These are phyloP conservation scores for Chymomyza amoena DNA, from an alignment of 2,888 invertebrate species.

Conservation along the genomic window DNA sequence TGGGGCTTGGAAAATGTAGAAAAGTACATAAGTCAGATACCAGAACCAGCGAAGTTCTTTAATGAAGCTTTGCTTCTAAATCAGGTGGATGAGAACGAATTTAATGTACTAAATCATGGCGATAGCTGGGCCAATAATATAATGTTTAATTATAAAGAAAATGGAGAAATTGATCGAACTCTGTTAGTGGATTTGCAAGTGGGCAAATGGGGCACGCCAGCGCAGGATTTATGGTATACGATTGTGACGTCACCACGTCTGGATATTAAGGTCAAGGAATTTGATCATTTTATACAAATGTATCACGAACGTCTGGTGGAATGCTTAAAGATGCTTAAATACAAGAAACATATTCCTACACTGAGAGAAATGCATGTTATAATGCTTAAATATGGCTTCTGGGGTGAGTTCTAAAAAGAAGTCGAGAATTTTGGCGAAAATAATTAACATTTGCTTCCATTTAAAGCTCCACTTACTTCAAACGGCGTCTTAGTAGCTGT, in stretches of 20 bases:
- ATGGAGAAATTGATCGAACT: constrained; percentile 51
- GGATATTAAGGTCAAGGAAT: constrained; percentile 65
- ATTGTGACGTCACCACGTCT: constrained; percentile 59
- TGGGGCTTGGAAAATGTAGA: constrained; percentile 60
- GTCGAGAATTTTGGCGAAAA: not conserved
- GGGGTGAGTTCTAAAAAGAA: constrained; percentile 56
- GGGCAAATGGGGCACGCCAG: constrained; percentile 71
- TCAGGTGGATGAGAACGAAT: constrained; percentile 47
- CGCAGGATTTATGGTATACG: constrained; percentile 72
- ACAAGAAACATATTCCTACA: constrained; percentile 61
- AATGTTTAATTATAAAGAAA: constrained; percentile 65
- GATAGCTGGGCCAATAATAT: constrained; percentile 75
- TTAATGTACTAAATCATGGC: constrained; percentile 74
- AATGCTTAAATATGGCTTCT: constrained; percentile 64
- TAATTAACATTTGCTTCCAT: not conserved
- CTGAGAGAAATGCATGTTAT: constrained; percentile 63
- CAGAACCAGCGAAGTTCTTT: constrained; percentile 32
- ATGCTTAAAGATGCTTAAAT: constrained; percentile 63
- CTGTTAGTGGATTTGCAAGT: constrained; percentile 71
- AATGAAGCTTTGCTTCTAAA: constrained; percentile 36
- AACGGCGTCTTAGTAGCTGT: constrained; percentile 44
- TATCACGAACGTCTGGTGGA: constrained; percentile 69
- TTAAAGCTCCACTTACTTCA: constrained; percentile 56
- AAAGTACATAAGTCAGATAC: constrained; percentile 39
- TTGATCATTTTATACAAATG: constrained; percentile 69